Percentiles rank a stretch among this genome's conserved stretches.
These are phyloP conservation scores for Liolophura sinensis DNA, from an alignment of 1,140 invertebrate genomes.

Conservation along the genomic window DNA sequence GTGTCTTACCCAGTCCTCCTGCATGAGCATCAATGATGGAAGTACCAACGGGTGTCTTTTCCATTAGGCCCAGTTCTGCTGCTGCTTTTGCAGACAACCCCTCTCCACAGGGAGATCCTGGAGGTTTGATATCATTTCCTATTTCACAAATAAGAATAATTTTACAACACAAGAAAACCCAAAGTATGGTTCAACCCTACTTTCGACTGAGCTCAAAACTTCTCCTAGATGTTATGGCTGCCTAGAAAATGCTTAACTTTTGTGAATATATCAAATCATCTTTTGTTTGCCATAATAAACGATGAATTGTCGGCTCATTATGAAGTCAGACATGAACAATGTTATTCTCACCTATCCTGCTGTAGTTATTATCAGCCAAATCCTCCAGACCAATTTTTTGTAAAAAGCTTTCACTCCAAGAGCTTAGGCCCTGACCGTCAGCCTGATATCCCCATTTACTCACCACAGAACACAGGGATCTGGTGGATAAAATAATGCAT, in stretches of 20 bases:
- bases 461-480: conserved; percentile 87
- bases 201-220: too few relatives aligned
- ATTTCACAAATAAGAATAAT: conserved; percentile 10
- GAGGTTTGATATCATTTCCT: conserved; percentile 69
- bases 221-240: too few relatives aligned
- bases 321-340: neutral
- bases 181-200: too few relatives aligned
- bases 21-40: conserved; percentile 96
- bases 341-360: conserved; percentile 71
- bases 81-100: conserved; percentile 72
- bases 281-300: neutral
- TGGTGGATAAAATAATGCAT: conserved; percentile 43
- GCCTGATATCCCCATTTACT: conserved; percentile 92
- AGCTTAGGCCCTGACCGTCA: conserved; percentile 62
- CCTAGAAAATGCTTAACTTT: too few relatives aligned
- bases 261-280: too few relatives aligned
- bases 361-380: conserved; percentile 70
- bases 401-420: conserved; percentile 81
- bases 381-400: conserved; percentile 75
- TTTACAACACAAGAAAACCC: too few relatives aligned
- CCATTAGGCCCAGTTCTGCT: conserved; percentile 69
- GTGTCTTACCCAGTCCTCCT: conserved; percentile 73
- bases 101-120: conserved; percentile 73
- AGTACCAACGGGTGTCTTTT: conserved; percentile 77
- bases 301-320: neutral